Conservation (phyloP, 2,113 vertebrate genomes). For the Bambusicola thoracicus region DNA sequence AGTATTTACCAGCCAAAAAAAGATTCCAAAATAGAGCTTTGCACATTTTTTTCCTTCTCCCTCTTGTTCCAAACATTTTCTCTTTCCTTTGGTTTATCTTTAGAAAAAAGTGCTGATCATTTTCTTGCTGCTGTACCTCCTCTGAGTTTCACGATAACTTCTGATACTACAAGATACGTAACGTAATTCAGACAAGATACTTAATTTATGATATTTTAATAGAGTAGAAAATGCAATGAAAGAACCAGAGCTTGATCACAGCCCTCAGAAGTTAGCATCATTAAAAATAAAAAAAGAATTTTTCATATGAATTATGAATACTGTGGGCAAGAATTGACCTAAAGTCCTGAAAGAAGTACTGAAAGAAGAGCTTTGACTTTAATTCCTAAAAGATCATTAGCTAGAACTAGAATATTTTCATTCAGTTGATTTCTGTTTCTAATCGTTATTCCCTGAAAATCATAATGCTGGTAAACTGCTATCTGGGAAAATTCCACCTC, state of each 20-base stretch:
- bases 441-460: background rate
- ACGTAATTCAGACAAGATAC: background rate
- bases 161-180: background rate
- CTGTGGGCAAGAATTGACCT: background rate
- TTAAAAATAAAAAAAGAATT: background rate
- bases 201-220: background rate
- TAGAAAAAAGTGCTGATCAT: background rate
- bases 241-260: background rate
- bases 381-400: background rate
- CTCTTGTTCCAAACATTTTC: background rate
- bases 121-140: background rate
- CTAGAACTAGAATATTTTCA: background rate
- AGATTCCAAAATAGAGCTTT: background rate
- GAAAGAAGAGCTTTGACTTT: background rate
- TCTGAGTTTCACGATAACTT: background rate
- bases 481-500: background rate
- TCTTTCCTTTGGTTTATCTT: background rate
- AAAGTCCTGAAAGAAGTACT: background rate
- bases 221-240: background rate
- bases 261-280: background rate
- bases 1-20: background rate
- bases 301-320: background rate
- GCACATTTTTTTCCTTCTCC: rapidly evolving
- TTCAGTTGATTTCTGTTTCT: background rate
- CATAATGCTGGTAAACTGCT: background rate